Percentiles rank a stretch among this genome's conserved stretches.
phyloP scores from a whole-genome alignment of 1,140 invertebrate species.

The Scaptomyza pallida region DNA sequence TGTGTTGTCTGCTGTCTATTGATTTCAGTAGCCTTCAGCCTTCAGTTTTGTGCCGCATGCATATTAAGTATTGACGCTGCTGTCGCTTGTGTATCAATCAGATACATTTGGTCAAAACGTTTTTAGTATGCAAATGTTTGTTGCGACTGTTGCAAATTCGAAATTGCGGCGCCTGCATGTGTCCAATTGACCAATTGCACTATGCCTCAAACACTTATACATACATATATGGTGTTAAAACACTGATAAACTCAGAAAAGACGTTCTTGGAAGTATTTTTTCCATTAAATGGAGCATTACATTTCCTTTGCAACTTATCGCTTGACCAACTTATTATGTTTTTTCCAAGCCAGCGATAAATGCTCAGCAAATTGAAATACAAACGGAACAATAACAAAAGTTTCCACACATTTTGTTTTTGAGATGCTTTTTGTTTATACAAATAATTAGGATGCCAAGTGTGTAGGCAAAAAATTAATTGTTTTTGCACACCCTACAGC shows the following conservation, averaged over 20 bases:
- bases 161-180: conserved; percentile 51
- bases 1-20: conserved; percentile 38
- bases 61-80: conserved; percentile 55
- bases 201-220: not conserved
- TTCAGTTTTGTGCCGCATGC: conserved; percentile 56
- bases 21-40: conserved; percentile 76
- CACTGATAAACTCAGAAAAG: conserved; percentile 29
- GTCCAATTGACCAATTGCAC: not conserved
- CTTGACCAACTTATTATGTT: conserved; percentile 62
- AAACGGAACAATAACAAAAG: conserved; percentile 38
- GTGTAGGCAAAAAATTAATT: not conserved
- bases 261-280: not conserved
- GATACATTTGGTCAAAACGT: conserved; percentile 35
- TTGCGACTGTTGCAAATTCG: conserved; percentile 58
- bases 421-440: not conserved
- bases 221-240: not conserved
- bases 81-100: conserved; percentile 12
- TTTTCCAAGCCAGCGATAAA: conserved; percentile 45
- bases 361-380: conserved; percentile 11
- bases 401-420: conserved; percentile 5
- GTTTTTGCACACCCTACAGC: not conserved
- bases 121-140: conserved; percentile 68
- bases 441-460: conserved; percentile 21
- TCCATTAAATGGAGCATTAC: conserved; percentile 14
- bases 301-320: conserved; percentile 63